A percentile compares a stretch with the other conserved stretches of the same genome.
phyloP scores from a whole-genome alignment of 2,797 vertebrate species.

The Chelon auratus region DNA sequence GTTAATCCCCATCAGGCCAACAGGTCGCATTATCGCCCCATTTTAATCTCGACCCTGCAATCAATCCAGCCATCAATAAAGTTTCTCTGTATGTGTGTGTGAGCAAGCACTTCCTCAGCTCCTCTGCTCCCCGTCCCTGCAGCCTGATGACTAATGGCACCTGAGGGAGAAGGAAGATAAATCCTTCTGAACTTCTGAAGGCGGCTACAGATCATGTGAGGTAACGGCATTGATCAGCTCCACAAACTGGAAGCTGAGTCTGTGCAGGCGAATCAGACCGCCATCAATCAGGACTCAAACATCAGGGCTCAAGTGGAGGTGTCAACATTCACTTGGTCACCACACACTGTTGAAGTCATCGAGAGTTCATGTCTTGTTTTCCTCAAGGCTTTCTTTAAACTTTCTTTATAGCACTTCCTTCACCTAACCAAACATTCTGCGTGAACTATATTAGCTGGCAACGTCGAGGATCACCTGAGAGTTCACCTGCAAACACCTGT shows the following conservation, averaged over 20 bases:
- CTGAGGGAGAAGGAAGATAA: conserved; percentile 54
- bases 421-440: too few species aligned
- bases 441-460: not conserved
- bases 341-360: not conserved
- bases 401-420: not conserved
- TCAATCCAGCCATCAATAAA: conserved; percentile 63
- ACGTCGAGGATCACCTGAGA: not conserved
- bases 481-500: not conserved
- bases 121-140: conserved; percentile 40
- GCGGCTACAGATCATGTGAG: conserved; percentile 45
- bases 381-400: not conserved
- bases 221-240: conserved; percentile 47
- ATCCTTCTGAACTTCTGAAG: conserved; percentile 57
- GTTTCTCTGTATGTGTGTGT: not conserved
- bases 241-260: conserved; percentile 15
- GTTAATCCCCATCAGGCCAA: conserved; percentile 62
- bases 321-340: not conserved
- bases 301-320: not conserved
- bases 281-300: conserved; percentile 28
- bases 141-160: conserved; percentile 59
- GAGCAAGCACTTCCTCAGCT: conserved; percentile 47
- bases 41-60: conserved; percentile 66
- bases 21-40: conserved; percentile 55
- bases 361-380: conserved; percentile 2
- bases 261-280: conserved; percentile 3